phyloP scores from a whole-genome alignment of 1,140 invertebrate genomes.

The Acyrthosiphon pisum region DNA sequence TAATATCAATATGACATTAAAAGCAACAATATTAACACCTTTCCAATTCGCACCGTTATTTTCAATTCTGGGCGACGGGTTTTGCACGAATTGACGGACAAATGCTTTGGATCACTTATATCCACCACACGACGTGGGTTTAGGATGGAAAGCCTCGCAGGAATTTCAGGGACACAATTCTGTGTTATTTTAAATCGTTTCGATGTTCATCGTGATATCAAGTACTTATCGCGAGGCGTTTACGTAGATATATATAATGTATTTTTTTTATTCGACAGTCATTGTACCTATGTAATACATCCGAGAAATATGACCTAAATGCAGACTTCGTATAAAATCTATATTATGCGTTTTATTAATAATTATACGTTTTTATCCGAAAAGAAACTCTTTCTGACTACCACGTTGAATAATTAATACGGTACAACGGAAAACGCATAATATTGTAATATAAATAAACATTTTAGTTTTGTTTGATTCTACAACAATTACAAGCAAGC shows the following conservation, averaged over 20 bases:
- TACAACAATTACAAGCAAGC: not conserved
- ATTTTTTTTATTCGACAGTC: not conserved
- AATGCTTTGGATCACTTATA: no score
- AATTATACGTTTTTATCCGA: not conserved
- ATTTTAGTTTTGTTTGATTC: not conserved
- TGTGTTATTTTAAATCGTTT: not conserved
- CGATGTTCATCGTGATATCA: not conserved
- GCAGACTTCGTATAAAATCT: no score
- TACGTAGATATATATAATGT: not conserved
- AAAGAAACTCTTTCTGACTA: not conserved
- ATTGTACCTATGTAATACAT: no score
- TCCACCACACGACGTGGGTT: no score
- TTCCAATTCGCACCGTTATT: no score
- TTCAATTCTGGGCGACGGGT: no score
- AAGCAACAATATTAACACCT: no score
- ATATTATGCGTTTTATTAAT: not conserved
- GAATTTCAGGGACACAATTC: not conserved
- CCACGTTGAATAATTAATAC: not conserved
- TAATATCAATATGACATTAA: no score
- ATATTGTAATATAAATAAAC: constrained; percentile 19
- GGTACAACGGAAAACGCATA: not conserved
- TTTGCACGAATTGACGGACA: no score
- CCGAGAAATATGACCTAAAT: no score
- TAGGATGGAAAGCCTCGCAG: no score
- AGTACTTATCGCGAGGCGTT: not conserved